phyloP scores from a whole-genome alignment of 2,888 invertebrate genomes.

The Aethes cnicana region DNA sequence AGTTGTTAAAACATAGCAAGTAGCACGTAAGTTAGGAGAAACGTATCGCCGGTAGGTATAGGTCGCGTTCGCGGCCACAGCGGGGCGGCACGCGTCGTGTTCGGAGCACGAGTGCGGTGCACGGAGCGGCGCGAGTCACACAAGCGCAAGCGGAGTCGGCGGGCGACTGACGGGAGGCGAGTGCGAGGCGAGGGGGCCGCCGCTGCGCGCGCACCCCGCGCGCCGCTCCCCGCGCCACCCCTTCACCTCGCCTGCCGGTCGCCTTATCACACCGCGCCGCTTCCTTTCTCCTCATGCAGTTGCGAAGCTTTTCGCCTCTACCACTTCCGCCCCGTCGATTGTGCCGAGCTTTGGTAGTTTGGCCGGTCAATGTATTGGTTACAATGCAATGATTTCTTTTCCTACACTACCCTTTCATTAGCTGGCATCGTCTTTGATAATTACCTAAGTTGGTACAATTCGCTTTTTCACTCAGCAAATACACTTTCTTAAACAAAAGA shows the following conservation, averaged over 20 bases:
- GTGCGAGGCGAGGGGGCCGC: constrained; percentile 73
- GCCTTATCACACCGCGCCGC: constrained; percentile 78
- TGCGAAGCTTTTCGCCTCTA: constrained; percentile 79
- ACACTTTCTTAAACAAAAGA: too few relatives aligned
- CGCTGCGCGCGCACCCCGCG: constrained; percentile 73
- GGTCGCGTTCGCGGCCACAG: constrained; percentile 84
- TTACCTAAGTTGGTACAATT: too few relatives aligned
- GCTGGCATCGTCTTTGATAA: too few relatives aligned
- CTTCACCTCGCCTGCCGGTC: constrained; percentile 64
- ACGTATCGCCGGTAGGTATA: constrained; percentile 82
- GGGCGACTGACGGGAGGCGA: constrained; percentile 81
- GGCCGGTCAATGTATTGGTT: constrained; percentile 69
- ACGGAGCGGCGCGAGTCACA: constrained; percentile 82
- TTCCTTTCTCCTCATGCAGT: constrained; percentile 82
- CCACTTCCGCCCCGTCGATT: constrained; percentile 77
- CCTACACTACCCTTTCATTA: too few relatives aligned
- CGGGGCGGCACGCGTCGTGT: constrained; percentile 80
- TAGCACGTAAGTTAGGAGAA: constrained; percentile 77
- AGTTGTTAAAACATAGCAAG: constrained; percentile 75
- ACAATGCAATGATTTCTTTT: constrained; percentile 57
- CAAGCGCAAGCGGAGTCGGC: constrained; percentile 83
- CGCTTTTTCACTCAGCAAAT: too few relatives aligned
- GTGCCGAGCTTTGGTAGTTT: constrained; percentile 67
- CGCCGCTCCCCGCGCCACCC: constrained; percentile 43
- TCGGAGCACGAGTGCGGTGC: constrained; percentile 81